Base-by-base conservation (phyloP, 2,888 invertebrate species). In the Euzophera pinguis region DNA sequence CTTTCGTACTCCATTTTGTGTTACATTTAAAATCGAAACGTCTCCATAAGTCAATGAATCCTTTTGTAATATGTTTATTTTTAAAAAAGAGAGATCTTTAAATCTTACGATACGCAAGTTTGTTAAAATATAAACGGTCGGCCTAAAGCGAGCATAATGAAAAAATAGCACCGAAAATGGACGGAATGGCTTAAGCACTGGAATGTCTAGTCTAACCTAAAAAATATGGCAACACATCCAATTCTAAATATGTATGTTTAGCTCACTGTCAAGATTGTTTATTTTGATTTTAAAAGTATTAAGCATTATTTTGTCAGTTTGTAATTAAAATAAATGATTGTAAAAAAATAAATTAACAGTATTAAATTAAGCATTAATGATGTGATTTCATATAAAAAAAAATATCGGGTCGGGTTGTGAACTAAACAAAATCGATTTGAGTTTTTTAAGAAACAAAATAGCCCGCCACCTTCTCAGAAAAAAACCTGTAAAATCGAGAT, bases 181-280 rank as follows among this genome's bases (percentile, higher is more conserved):
- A 86, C 83, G 84, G 83, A 84, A 56, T 74, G 71, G 71, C 71
- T 64, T 66, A 61, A 59, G 57, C 68, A 65, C 61, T 66, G 59
- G 54, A 67, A 65, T 37, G 41, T 29, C 67, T 68, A 59, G 60
- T 61, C 65, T 60, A 75, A 65, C 76, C 77, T 79, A 81, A 71
- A 76, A 78, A 78, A 84, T 89, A 89, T 89, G 88, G 89, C 89
- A 89, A 81, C 84, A 69, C 70, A 50, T 69, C 58, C 59, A 52
- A 62, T 56, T 63, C 57, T 53, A 58, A 63, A 59, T 32, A 49
- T 51, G 47, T 59, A 61, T 55, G 54, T 52, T 37, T 43, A 51
- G 52, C 43, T 45, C 27, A 47, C 47, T 22, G 3, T 17, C 1
- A 38, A 38, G 7, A 22, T 4, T 32, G 7, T 32, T 10, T 8